Conservation (phyloP, 2,113 vertebrate genomes). For the Struthidea cinerea region DNA sequence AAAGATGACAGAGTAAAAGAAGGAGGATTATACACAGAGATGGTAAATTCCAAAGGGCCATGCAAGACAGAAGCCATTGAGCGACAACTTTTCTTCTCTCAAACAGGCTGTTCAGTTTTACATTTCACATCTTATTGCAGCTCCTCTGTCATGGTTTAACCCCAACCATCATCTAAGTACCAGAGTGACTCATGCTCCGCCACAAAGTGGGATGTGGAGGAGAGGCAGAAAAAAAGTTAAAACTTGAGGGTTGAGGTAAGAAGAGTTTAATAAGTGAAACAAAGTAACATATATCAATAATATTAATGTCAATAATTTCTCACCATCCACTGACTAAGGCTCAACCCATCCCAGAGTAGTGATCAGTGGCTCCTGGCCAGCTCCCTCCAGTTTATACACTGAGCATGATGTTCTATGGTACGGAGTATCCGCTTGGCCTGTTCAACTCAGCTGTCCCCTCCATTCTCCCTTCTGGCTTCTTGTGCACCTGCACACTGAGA, state of each 20-base stretch:
- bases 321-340: too few relatives aligned
- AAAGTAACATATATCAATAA: background rate
- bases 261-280: background rate
- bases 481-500: background rate
- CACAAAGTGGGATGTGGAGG: background rate
- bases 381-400: background rate
- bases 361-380: background rate
- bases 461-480: background rate
- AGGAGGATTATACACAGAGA: background rate
- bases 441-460: background rate
- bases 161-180: background rate
- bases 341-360: rapidly evolving
- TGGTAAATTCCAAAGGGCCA: background rate
- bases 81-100: background rate
- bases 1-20: background rate
- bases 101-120: background rate
- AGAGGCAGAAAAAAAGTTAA: background rate
- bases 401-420: background rate
- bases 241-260: background rate
- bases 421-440: background rate
- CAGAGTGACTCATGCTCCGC: background rate
- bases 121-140: background rate
- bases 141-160: background rate
- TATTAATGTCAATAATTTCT: background rate
- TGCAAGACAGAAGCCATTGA: background rate